Percentiles rank a stretch among this genome's conserved stretches.
Conservation (phyloP, 2,888 invertebrate species). For the Agrilus cyanescens region DNA sequence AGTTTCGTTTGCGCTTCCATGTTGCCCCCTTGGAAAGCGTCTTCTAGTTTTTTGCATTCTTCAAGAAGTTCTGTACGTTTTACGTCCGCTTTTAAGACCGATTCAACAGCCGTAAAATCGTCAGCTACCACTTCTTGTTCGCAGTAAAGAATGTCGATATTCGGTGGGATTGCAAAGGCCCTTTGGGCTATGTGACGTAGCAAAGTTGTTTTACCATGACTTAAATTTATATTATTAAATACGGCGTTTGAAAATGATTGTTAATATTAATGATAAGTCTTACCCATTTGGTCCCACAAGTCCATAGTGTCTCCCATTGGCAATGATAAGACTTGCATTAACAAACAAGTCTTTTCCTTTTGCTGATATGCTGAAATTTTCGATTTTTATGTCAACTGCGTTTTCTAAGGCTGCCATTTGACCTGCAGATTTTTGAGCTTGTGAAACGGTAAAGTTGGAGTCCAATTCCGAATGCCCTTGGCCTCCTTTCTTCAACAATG, state of each 20-base stretch:
- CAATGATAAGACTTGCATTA: slow-evolving; percentile 88
- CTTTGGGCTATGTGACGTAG: slow-evolving; percentile 84
- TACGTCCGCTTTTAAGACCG: slow-evolving; percentile 85
- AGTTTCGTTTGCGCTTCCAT: slow-evolving; percentile 63
- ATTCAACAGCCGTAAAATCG: slow-evolving; percentile 84
- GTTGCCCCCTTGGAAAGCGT: slow-evolving; percentile 59
- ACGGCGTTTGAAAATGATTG: not conserved
- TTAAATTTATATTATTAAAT: slow-evolving; percentile 26
- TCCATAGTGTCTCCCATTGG: slow-evolving; percentile 89
- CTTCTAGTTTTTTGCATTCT: slow-evolving; percentile 75
- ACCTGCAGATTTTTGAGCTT: slow-evolving; percentile 61
- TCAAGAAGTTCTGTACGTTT: slow-evolving; percentile 71
- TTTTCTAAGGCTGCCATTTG: slow-evolving; percentile 76
- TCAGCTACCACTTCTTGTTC: slow-evolving; percentile 98
- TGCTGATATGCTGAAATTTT: slow-evolving; percentile 95
- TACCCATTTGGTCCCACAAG: slow-evolving; percentile 96
- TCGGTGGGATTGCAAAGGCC: slow-evolving; percentile 87
- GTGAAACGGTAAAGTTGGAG: slow-evolving; percentile 92
- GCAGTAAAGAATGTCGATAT: slow-evolving; percentile 91
- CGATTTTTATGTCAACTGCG: slow-evolving; percentile 95
- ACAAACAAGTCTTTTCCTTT: slow-evolving; percentile 95
- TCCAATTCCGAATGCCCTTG: slow-evolving; percentile 82
- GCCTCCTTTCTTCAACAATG: slow-evolving; percentile 75
- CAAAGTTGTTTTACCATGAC: slow-evolving; percentile 96
- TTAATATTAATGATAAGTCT: slow-evolving; percentile 22